Conservation (phyloP, 2,888 invertebrate species). For the Acanthosepion lycidas region DNA sequence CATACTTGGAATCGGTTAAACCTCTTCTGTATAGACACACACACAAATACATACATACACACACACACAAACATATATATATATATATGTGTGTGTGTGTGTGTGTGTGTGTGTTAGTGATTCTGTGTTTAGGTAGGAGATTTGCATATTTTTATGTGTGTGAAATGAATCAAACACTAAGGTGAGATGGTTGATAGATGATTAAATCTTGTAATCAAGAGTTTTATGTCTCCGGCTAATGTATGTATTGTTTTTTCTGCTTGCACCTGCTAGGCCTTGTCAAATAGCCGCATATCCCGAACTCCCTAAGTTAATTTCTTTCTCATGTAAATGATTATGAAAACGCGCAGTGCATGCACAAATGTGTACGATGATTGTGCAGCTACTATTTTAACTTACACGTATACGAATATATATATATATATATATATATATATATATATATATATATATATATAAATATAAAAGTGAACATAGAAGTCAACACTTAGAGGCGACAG, state of each 20-base stretch:
- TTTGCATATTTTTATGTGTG: not conserved
- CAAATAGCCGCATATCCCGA: not conserved
- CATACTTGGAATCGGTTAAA: conserved; percentile 2
- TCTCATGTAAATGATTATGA: not conserved
- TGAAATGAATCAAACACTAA: not conserved
- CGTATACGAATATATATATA: not conserved
- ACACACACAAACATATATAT: not conserved
- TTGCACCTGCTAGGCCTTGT: not conserved
- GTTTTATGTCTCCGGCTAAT: not conserved
- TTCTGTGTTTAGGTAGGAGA: not conserved
- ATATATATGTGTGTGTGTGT: not conserved
- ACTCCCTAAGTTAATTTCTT: not conserved
- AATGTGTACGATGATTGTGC: no score
- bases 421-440: not conserved
- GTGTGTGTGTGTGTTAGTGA: not conserved
- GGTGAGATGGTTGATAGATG: not conserved
- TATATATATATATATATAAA: not conserved
- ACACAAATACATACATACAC: not conserved
- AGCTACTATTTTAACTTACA: no score
- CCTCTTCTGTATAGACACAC: not conserved
- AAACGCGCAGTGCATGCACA: not conserved
- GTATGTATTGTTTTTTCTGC: not conserved
- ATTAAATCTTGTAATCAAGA: not conserved
- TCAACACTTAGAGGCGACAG: no score
- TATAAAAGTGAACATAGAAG: no score